phyloP scores from a whole-genome alignment of 2,888 invertebrate species.

The Machimus rusticus region DNA sequence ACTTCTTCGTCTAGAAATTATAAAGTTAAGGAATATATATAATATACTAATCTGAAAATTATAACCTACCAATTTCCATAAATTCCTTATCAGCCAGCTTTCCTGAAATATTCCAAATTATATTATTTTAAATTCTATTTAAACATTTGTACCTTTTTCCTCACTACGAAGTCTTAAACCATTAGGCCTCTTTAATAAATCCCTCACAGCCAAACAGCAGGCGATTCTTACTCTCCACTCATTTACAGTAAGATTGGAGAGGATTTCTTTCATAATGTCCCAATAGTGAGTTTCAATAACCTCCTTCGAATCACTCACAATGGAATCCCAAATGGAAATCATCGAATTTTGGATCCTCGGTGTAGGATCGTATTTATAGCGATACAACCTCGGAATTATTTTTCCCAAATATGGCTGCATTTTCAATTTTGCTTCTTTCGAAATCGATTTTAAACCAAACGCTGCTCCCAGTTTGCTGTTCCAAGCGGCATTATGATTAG shows the following conservation, averaged over 20 bases:
- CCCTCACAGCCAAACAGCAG: slow-evolving; percentile 86
- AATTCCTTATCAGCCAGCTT: slow-evolving; percentile 21
- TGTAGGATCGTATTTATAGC: slow-evolving; percentile 88
- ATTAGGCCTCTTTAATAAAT: slow-evolving; percentile 74
- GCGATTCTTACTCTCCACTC: slow-evolving; percentile 93
- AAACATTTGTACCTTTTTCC: slow-evolving; percentile 49
- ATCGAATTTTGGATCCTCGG: slow-evolving; percentile 91
- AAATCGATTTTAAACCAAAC: slow-evolving; percentile 89
- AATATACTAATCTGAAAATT: background rate
- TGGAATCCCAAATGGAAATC: slow-evolving; percentile 91
- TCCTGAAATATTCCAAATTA: slow-evolving; percentile 57
- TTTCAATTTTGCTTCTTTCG: slow-evolving; percentile 82
- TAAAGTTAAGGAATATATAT: background rate
- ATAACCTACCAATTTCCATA: slow-evolving; percentile 53
- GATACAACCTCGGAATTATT: slow-evolving; percentile 86
- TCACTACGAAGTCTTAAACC: slow-evolving; percentile 59
- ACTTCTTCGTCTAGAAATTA: slow-evolving; percentile 54
- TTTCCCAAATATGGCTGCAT: slow-evolving; percentile 81
- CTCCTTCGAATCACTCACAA: slow-evolving; percentile 85
- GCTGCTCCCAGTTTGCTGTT: slow-evolving; percentile 91
- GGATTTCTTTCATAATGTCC: slow-evolving; percentile 74
- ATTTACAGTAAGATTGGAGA: slow-evolving; percentile 79
- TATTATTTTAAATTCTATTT: background rate
- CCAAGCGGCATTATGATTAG: slow-evolving; percentile 94
- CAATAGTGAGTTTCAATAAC: slow-evolving; percentile 69